phyloP scores from a whole-genome alignment of 2,797 vertebrate genomes.

The Catamblyrhynchus diadema region DNA sequence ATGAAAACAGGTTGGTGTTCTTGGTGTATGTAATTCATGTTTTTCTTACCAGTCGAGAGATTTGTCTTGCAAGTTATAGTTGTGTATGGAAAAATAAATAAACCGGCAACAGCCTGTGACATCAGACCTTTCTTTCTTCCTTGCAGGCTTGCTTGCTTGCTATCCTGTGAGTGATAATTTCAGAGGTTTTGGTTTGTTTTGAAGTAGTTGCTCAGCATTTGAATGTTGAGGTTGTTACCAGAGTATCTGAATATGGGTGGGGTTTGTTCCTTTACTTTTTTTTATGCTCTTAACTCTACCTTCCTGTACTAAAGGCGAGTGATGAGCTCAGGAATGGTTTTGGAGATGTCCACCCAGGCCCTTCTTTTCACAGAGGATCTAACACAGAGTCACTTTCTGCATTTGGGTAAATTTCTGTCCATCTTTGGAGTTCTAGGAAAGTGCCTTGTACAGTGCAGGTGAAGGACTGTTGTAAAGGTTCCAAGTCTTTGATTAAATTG shows the following conservation, averaged over 20 bases:
- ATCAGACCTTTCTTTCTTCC: neutral
- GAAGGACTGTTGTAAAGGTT: neutral
- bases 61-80: neutral
- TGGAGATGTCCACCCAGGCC: neutral
- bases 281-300: neutral
- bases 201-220: neutral
- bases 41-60: neutral
- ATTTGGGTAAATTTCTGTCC: neutral
- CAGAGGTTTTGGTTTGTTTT: neutral
- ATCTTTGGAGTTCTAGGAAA: neutral
- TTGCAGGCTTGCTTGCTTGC: neutral
- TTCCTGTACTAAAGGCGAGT: neutral
- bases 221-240: neutral
- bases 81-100: neutral
- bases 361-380: neutral
- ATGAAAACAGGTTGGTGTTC: neutral
- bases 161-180: neutral
- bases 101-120: neutral
- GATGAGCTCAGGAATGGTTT: neutral
- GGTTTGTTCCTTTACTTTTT: neutral
- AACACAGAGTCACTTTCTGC: neutral
- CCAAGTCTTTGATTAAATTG: neutral
- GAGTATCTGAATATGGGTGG: neutral
- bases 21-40: neutral
- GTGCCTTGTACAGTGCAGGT: fast-evolving